Base-by-base conservation (phyloP, 2,797 vertebrate genomes). In the Lemur catta region DNA sequence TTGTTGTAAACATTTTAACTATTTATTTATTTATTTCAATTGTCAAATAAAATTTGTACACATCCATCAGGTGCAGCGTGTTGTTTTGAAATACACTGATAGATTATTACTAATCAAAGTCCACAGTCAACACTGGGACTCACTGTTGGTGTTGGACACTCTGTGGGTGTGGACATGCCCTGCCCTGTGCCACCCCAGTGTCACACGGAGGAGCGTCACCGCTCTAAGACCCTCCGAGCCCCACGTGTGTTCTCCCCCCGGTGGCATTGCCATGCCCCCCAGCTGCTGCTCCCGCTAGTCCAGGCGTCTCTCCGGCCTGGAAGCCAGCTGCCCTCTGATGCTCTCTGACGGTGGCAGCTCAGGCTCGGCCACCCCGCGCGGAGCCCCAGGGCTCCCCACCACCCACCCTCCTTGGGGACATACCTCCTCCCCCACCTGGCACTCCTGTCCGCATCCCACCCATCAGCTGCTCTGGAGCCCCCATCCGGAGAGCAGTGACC, bases 91-190 rank as follows among this genome's bases (percentile, higher is more conserved):
- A 76, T 11, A n/a, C 74, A 11, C 26, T 17, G 0, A 28, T 30
- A 28, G 24, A 17, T 41, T 1, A 2, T 4, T 3, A 2, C 1
- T 43, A 1, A 0, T 41, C 6, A 24, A n/a, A 55, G 75, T 9
- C 18, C 41, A 4, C 2, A 4, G 28, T 20, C 22, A 4, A 0
- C 2, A 0, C 0, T 1, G 15, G 30, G 74, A 26, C 0, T 15
- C 63, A 2, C 55, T 10, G 12, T 4, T 0, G 4, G n/a, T 8
- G 2, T 0, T 33, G 30, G 1, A 0, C 15, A 2, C 28, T 24
- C 28, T 18, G 0, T 48, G 48, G 55, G 48, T 41, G 17, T 41
- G 4, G 89, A 22, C 50, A 22, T 1, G 1, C 10, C 3, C 17
- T 20, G 14, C 13, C 33, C 3, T 2, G 2, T 30, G 0, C 4